Conservation (phyloP, 2,888 invertebrate species). For the Pharmacophagus antenor region DNA sequence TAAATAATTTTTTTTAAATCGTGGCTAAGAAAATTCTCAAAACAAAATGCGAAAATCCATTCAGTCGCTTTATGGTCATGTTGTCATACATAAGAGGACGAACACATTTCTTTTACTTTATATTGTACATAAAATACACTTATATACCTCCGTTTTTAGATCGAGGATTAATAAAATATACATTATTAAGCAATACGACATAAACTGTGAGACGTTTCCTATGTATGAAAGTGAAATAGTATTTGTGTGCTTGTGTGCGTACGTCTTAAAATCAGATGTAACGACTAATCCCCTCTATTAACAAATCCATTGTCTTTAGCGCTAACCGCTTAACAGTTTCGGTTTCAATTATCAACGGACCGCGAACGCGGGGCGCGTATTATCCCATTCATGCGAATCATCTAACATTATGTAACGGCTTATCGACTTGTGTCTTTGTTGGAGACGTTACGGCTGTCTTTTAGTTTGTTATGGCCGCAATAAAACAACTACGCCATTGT, state of each 20-base stretch:
- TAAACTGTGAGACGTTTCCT: not conserved
- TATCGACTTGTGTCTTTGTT: conserved; percentile 2
- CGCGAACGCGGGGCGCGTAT: conserved; percentile 13
- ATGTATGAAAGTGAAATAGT: not conserved
- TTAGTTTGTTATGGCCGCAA: conserved; percentile 1
- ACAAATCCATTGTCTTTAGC: conserved; percentile 1
- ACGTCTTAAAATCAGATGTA: not conserved
- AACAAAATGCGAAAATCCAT: no score
- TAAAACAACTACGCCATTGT: not conserved
- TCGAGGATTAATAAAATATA: no score
- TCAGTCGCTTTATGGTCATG: no score
- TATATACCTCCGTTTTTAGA: no score
- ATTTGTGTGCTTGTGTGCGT: not conserved
- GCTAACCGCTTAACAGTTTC: conserved; percentile 16
- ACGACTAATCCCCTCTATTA: not conserved
- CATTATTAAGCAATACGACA: not conserved
- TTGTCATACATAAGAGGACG: no score
- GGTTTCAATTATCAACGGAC: conserved; percentile 12
- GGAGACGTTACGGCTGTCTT: not conserved
- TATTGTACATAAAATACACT: no score
- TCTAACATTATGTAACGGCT: conserved; percentile 9
- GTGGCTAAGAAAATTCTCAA: no score
- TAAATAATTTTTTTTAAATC: no score
- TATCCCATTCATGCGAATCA: conserved; percentile 15
- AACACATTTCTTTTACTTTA: no score